Evolutionary conservation across 2,888 invertebrate genomes (phyloP), one percentile per base, ranked within the genome.

Genomic region (Stenichneumon culpator): DNA sequence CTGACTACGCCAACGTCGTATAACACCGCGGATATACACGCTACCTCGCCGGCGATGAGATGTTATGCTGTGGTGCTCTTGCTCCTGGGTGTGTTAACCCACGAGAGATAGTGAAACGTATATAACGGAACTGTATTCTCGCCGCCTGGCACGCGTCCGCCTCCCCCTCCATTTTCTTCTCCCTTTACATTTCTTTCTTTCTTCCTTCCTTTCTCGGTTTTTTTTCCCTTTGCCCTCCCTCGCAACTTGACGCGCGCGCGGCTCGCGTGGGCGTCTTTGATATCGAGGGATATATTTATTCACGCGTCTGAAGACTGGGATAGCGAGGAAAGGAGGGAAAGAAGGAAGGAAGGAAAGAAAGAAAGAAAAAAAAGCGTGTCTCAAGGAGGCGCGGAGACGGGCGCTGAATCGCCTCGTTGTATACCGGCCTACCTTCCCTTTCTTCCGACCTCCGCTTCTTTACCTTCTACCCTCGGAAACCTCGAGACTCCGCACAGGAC

Each of bases 331-430:
- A 77, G 83, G 81, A 82, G 68, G 78, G 72, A 79, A 65, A 68
- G 57, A 79, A 60, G 70, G 52, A 32, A 65, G 74, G 83, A 81
- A 81, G 67, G 75, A 69, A 79, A 57, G 68, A 52, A 77, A 60
- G 68, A 47, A 36, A 78, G 22, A 39, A 65, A 79, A 36, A 60
- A 60, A 36, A 19, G 39, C 28, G 36, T 50, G 75, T 85, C 79
- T 82, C 74, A 73, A 85, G 77, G 77, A 85, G 78, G 63, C 84
- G 73, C 50, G 60, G 74, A 84, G 81, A 74, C 63, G 72, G 73
- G 72, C 84, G 75, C 86, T 91, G 91, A 91, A 91, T 91, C 89
- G 89, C 47, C 87, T 87, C 91, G 86, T 91, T 91, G 91, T 91
- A n/a, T 28, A 19, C 32, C 14, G n/a, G 28, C 14, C 32, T 54